Evolutionary conservation across 2,888 invertebrate genomes (phyloP).

Genomic region (Fabriciana adippe): DNA sequence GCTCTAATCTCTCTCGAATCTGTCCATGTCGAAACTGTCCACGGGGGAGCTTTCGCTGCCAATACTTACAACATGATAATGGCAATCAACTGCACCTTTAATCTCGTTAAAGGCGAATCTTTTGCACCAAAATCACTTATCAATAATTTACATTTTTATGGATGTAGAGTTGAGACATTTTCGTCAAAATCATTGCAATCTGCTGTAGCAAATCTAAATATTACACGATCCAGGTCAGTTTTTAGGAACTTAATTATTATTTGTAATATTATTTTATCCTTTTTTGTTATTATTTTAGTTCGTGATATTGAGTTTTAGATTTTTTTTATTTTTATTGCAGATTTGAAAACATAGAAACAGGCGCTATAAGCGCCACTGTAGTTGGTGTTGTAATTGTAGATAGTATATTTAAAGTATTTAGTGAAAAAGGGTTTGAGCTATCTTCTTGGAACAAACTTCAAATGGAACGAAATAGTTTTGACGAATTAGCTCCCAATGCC

Average conservation of each 20-base stretch:
- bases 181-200: conserved; percentile 84
- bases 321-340: conserved; percentile 68
- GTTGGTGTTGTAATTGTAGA: conserved; percentile 83
- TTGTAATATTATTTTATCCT: neutral
- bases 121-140: conserved; percentile 84
- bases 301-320: neutral
- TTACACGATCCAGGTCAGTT: conserved; percentile 84
- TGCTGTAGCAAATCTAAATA: conserved; percentile 84
- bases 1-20: conserved; percentile 81
- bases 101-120: conserved; percentile 83
- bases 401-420: conserved; percentile 83
- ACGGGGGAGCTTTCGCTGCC: conserved; percentile 85
- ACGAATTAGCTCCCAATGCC: conserved; percentile 79
- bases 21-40: conserved; percentile 79
- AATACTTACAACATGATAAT: conserved; percentile 84
- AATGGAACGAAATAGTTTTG: conserved; percentile 85
- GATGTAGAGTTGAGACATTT: conserved; percentile 81
- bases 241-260: neutral
- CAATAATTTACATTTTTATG: conserved; percentile 81
- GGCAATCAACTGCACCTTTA: conserved; percentile 84
- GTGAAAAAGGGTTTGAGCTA: conserved; percentile 83
- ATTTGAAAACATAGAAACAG: conserved; percentile 82
- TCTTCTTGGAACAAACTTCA: conserved; percentile 84
- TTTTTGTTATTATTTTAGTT: neutral
- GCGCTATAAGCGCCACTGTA: conserved; percentile 85